These are phyloP conservation scores for Triops longicaudatus DNA, from an alignment of 1,140 invertebrate species.

Conservation along the genomic window DNA sequence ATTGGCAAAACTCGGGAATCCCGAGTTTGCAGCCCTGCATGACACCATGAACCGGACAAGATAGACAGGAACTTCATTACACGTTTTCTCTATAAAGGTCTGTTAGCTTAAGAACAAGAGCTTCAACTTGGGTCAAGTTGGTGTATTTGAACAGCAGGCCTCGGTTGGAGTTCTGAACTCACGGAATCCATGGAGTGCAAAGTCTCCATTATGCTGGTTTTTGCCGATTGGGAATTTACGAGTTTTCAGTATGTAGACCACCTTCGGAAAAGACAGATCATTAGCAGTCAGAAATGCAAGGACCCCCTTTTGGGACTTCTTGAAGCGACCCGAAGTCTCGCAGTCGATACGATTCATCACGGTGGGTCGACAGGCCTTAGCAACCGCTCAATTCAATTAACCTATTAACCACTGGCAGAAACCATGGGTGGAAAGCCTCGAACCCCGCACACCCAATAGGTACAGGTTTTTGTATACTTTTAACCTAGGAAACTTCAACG, in stretches of 20 bases:
- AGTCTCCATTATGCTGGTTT: background rate
- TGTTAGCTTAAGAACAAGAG: background rate
- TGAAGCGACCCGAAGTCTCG: background rate
- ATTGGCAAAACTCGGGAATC: background rate
- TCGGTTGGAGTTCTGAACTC: background rate
- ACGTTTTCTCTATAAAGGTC: background rate
- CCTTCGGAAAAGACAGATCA: background rate
- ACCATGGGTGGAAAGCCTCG: background rate
- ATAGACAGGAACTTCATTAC: background rate
- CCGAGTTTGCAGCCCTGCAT: background rate
- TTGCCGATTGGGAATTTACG: background rate
- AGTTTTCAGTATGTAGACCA: background rate
- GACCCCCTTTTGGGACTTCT: background rate
- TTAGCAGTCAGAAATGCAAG: background rate
- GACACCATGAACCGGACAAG: background rate
- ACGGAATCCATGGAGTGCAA: background rate
- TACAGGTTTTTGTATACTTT: background rate
- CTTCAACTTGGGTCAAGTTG: background rate
- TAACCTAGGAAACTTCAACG: background rate
- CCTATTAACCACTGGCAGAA: constrained; percentile 5
- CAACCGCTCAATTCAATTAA: constrained; percentile 15
- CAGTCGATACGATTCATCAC: background rate
- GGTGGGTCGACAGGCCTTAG: constrained; percentile 11
- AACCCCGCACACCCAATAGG: background rate
- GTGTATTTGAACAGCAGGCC: background rate